These are phyloP conservation scores for Tinea semifulvella DNA, from an alignment of 2,888 invertebrate species.

Conservation along the genomic window DNA sequence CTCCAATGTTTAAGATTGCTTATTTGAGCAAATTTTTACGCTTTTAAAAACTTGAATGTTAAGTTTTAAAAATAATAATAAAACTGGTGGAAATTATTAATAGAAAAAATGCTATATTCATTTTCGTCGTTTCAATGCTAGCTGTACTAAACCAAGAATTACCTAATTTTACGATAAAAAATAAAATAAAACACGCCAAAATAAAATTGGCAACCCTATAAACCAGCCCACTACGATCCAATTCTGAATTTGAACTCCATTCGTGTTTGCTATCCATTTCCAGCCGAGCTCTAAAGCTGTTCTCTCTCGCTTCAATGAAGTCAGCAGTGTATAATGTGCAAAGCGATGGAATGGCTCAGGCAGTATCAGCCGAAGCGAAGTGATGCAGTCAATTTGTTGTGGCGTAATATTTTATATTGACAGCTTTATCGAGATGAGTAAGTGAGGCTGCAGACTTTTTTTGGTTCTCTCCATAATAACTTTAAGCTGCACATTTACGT, in stretches of 20 bases:
- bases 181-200: too few relatives aligned
- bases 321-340: background rate
- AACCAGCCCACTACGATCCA: background rate
- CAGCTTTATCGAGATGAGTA: conserved; percentile 9
- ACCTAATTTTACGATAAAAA: too few relatives aligned
- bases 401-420: conserved; percentile 12
- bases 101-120: too few relatives aligned
- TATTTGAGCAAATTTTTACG: too few relatives aligned
- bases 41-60: too few relatives aligned
- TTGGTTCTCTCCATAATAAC: background rate
- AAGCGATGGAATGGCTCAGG: background rate
- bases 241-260: background rate
- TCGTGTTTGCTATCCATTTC: background rate
- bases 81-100: too few relatives aligned
- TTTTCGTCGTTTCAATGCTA: too few relatives aligned
- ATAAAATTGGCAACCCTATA: too few relatives aligned
- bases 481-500: too few relatives aligned
- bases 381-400: conserved; percentile 12
- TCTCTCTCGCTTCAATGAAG: background rate
- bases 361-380: background rate
- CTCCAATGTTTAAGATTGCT: too few relatives aligned
- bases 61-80: too few relatives aligned
- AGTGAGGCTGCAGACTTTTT: conserved; percentile 3
- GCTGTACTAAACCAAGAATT: too few relatives aligned
- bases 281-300: background rate